Percentiles rank a stretch among this genome's conserved stretches.
Evolutionary conservation across 2,888 invertebrate species (phyloP).

Genomic region (Campoplex nolae): DNA sequence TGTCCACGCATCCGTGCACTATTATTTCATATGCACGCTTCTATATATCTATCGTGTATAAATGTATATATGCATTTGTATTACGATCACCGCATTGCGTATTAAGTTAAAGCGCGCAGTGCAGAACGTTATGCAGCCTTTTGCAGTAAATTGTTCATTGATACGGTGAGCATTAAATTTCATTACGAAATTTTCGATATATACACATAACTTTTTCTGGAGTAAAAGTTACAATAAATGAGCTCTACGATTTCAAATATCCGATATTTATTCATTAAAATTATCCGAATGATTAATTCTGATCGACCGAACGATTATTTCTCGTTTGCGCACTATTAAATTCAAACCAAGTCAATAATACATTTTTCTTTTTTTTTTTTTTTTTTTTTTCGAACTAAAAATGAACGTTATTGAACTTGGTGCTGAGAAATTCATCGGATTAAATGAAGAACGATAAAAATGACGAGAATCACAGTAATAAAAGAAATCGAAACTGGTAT

Average conservation of each 20-base stretch:
- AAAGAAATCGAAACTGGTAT: not conserved
- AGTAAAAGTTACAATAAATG: not conserved
- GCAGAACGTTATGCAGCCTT: conserved; percentile 44
- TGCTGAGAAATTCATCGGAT: not conserved
- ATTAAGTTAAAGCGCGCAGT: conserved; percentile 39
- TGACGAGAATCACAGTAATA: not conserved
- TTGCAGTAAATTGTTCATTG: conserved; percentile 29
- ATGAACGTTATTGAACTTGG: not conserved
- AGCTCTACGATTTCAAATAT: not conserved
- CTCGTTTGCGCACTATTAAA: not conserved
- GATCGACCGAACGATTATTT: not conserved
- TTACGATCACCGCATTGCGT: conserved; percentile 61
- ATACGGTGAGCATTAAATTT: not conserved
- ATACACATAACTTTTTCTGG: not conserved
- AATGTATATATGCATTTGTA: not conserved
- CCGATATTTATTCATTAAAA: too few species aligned
- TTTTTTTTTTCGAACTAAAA: not conserved
- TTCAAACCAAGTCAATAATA: not conserved
- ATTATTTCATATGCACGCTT: not conserved
- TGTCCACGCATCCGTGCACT: conserved; percentile 62
- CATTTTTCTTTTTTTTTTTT: too few species aligned
- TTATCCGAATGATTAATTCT: not conserved
- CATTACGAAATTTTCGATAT: not conserved
- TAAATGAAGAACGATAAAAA: not conserved
- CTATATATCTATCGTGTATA: not conserved